A percentile compares a stretch with the other conserved stretches of the same genome.
Evolutionary conservation across 1,140 invertebrate species (phyloP).

Genomic region (Tetramorium simillimum): DNA sequence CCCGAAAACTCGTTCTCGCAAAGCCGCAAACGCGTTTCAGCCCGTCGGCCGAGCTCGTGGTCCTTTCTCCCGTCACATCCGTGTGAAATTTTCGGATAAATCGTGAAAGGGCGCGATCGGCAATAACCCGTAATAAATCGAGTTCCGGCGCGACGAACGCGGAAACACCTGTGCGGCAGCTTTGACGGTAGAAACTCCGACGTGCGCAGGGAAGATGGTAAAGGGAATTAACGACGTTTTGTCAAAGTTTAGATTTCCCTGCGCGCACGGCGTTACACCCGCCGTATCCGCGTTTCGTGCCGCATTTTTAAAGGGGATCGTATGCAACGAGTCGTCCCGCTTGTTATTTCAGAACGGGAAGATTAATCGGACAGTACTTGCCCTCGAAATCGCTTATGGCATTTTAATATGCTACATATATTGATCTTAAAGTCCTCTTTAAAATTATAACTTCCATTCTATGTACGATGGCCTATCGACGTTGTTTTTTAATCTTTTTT

Average conservation of each 20-base stretch:
- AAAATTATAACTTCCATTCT: neutral
- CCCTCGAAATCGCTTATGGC: neutral
- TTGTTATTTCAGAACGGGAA: neutral
- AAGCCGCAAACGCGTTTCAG: conserved; percentile 46
- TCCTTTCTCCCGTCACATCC: conserved; percentile 44
- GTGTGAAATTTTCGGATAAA: conserved; percentile 49
- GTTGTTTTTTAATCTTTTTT: neutral
- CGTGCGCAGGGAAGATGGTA: conserved; percentile 1
- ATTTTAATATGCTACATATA: neutral
- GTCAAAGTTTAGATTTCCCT: conserved; percentile 47
- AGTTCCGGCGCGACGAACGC: conserved; percentile 13
- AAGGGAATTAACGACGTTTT: conserved; percentile 47
- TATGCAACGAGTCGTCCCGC: neutral
- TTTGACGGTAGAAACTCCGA: conserved; percentile 18
- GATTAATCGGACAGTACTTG: neutral
- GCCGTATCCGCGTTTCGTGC: conserved; percentile 5
- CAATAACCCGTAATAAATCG: conserved; percentile 52
- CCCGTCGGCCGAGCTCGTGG: neutral
- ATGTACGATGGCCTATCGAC: neutral
- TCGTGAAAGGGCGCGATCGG: conserved; percentile 37
- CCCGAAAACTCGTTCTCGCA: conserved; percentile 36
- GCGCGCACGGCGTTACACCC: neutral
- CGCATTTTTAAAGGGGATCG: conserved; percentile 57
- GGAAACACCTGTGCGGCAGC: conserved; percentile 1
- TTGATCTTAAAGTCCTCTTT: neutral